Evolutionary conservation across 2,113 vertebrate species (phyloP).

Genomic region (Clarias macrocephalus): DNA sequence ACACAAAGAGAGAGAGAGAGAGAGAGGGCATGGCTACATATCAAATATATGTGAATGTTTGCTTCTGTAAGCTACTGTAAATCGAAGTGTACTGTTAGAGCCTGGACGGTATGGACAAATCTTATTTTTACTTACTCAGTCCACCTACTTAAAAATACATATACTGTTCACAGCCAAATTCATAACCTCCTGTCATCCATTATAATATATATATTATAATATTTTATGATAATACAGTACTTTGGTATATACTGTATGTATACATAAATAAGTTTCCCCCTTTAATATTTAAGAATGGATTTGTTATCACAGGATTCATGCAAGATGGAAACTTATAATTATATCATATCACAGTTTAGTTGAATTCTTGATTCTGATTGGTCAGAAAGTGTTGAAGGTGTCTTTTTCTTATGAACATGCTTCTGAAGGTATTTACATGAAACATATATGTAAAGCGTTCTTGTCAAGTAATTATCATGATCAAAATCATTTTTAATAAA

Average conservation of each 20-base stretch:
- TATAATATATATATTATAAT: neutral
- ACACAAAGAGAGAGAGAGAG: slow-evolving; percentile 28
- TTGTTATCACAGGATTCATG: neutral
- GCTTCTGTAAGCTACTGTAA: slow-evolving; percentile 4
- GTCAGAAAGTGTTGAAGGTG: neutral
- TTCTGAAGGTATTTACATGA: neutral
- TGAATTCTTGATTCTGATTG: neutral
- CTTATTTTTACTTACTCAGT: neutral
- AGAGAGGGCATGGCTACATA: neutral
- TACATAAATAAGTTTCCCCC: neutral
- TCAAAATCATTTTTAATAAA: neutral
- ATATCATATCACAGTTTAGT: neutral
- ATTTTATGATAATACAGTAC: neutral
- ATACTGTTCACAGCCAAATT: neutral
- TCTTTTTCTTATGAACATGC: neutral
- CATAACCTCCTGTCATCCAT: neutral
- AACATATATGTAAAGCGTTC: neutral
- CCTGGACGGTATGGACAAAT: neutral
- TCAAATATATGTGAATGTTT: slow-evolving; percentile 26
- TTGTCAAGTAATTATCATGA: neutral
- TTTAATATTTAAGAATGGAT: neutral
- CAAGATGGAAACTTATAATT: neutral
- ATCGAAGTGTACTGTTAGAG: neutral
- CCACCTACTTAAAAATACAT: slow-evolving; percentile 13
- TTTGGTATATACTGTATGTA: neutral